A percentile compares a stretch with the other conserved stretches of the same genome.
Conservation (phyloP, 2,113 vertebrate genomes). For the Galbula dea region DNA sequence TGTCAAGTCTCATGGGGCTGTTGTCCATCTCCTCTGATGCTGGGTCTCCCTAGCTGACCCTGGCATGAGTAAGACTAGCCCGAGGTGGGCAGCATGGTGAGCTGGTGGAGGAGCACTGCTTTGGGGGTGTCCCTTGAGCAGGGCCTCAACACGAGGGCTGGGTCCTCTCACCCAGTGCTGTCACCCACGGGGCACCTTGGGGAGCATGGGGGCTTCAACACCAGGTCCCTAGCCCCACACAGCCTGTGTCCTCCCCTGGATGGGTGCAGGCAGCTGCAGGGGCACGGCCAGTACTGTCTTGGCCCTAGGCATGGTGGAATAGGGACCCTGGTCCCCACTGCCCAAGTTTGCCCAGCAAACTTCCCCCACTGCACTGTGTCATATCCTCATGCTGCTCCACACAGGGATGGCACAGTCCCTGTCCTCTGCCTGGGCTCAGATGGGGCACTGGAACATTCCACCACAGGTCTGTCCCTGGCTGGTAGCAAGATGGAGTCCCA, state of each 20-base stretch:
- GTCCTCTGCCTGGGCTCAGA: neutral
- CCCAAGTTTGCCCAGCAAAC: neutral
- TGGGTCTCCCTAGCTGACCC: accelerated
- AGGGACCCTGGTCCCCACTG: neutral
- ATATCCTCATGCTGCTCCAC: neutral
- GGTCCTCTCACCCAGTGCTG: neutral
- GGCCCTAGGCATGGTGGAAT: accelerated
- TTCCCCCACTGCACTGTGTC: neutral
- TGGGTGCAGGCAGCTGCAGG: neutral
- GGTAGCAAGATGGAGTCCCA: accelerated
- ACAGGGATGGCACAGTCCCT: accelerated
- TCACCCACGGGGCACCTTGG: neutral
- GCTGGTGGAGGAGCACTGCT: neutral
- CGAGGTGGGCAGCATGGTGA: neutral
- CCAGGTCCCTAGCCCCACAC: accelerated
- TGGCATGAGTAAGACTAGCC: neutral
- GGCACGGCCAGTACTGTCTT: neutral
- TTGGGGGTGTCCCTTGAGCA: neutral
- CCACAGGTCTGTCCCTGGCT: neutral
- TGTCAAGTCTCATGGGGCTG: accelerated
- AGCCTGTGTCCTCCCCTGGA: accelerated
- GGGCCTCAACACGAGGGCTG: accelerated
- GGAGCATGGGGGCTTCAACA: neutral
- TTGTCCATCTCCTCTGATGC: neutral
- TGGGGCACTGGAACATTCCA: neutral